Base-by-base conservation (phyloP, 2,888 invertebrate genomes). In the Antheraea assamensis region DNA sequence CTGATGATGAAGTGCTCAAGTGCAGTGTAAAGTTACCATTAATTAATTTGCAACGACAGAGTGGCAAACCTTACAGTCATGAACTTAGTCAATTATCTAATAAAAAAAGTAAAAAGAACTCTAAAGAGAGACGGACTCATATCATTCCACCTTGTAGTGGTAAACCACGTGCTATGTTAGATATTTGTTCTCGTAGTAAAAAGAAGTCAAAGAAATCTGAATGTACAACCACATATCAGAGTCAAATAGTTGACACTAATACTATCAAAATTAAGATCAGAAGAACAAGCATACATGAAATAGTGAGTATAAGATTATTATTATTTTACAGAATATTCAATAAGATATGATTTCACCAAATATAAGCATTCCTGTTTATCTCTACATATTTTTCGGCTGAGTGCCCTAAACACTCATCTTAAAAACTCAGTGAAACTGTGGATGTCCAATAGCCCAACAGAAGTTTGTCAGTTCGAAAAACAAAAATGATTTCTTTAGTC, bases 221-320 rank as follows among this genome's bases (percentile, higher is more conserved):
- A 76, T 83, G 85, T 81, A 86, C 87, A 76, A 84, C 94, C 80
- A 95, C 95, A 80, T 96, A 96, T 89, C 95, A 94, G 80, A 96
- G 96, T 86, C 95, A 96, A 89, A 95, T 96, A 81, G 95, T 96
- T 80, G 96, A 96, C 83, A 96, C 96, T 77, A 91, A 90, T 84
- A 96, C 96, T 76, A 96, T 97, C 83, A 97, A 96, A 88, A 95
- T 97, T 83, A 95, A 96, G 84, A 97, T 97, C 81, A 96, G 95
- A 87, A 96, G 96, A 90, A 96, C 96, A 83, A 93, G 88, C 83
- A 80, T 87, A 79, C 90, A 90, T 85, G 90, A 92, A 85, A 86
- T 85, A 78, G 94, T 94, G 86, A 93, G 93, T 87, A 81, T 74
- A 71, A 35, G 3, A 27, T 35, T 31, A 5, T 61, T 61, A 61